Evolutionary conservation across 2,113 vertebrate genomes (phyloP), one percentile per base, ranked within the genome.

Genomic region (Zosterops pallidus): DNA sequence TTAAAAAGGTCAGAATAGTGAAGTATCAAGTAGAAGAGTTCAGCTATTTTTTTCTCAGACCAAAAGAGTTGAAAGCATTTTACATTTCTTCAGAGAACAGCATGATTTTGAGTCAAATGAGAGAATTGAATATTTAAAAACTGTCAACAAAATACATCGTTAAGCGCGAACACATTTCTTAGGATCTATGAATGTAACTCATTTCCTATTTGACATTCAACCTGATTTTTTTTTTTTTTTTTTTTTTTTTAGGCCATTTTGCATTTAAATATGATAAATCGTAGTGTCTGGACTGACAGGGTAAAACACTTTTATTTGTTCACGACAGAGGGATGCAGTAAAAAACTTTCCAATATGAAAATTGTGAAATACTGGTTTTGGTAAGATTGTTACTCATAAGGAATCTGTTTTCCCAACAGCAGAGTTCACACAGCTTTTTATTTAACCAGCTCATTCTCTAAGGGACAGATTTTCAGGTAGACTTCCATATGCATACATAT

Each of bases 401-500:
- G 86, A 86, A 65, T 63, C 24, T 62, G 8, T 52, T 28, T 52
- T 92, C 25, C n/a, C 14, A 28, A 44, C 14, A 46, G 22, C 14
- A 78, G 33, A 67, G 23, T 19, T 22, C 12, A 26, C n/a, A 21
- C 6, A 15, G 47, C 10, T 74, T 88, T 65, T 78, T 46, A 31
- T 62, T 84, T 63, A 60, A 65, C 16, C 37, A 29, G 17, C 24
- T 28, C 14, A 22, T 59, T 29, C 19, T 79, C 31, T 21, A 22
- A 68, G n/a, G 57, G n/a, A 3, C 15, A 46, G 11, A 65, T 77
- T 86, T 90, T 83, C 63, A 72, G 17, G 9, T 14, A 35, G 53
- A 15, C 9, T 75, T 90, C 22, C 33, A 21, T 31, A 72, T n/a
- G 33, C 0, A 0, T 52, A 11, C 0, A 0, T 29, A 22, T 52